Conservation (phyloP, 1,140 invertebrate species). For the Mactra quadrangularis region DNA sequence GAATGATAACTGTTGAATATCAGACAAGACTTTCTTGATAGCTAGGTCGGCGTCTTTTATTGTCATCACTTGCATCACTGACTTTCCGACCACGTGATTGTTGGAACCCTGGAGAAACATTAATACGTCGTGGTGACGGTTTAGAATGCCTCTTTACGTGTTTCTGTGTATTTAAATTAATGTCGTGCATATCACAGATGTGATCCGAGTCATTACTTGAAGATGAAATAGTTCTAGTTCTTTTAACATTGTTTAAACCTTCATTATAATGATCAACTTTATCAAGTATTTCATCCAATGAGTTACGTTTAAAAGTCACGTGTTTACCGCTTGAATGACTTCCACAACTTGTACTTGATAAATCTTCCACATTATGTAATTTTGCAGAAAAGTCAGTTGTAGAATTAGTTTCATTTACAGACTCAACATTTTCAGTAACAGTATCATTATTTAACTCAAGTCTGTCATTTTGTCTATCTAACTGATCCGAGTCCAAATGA, state of each 20-base stretch:
- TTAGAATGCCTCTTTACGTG: neutral
- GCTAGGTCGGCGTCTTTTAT: constrained; percentile 1
- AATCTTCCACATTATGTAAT: too few species aligned
- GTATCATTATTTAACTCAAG: too few species aligned
- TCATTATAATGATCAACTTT: neutral
- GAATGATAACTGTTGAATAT: too few species aligned
- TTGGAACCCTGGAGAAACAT: neutral
- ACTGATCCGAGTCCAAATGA: too few species aligned
- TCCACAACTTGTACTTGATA: too few species aligned
- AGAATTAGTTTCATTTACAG: too few species aligned
- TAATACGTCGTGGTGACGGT: neutral
- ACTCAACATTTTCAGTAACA: too few species aligned
- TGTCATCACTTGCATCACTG: constrained; percentile 8
- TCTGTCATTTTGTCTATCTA: too few species aligned
- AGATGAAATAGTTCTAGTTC: neutral
- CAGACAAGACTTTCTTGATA: constrained; percentile 28
- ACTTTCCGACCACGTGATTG: neutral
- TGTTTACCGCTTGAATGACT: too few species aligned
- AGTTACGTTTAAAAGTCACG: too few species aligned
- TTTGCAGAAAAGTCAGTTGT: too few species aligned
- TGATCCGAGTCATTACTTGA: neutral
- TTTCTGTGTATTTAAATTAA: neutral
- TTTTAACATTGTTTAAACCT: neutral
- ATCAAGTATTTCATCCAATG: neutral
- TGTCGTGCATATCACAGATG: constrained; percentile 20